Evolutionary conservation across 2,888 invertebrate genomes (phyloP).

Genomic region (Cantharis rustica): DNA sequence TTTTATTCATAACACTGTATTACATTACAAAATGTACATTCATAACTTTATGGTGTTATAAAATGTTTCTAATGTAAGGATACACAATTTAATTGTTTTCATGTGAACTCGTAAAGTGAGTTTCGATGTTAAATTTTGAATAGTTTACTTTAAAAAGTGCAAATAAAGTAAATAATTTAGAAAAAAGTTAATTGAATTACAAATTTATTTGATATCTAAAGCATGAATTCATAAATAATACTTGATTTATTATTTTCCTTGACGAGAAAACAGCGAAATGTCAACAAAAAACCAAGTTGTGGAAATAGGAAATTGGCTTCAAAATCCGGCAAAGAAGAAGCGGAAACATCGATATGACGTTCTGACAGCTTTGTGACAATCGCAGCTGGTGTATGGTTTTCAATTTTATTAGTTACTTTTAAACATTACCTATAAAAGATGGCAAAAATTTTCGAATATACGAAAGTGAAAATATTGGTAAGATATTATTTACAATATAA

Average conservation of each 20-base stretch:
- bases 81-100: not conserved
- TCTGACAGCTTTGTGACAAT: constrained; percentile 18
- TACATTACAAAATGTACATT: not conserved
- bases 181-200: not conserved
- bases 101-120: not conserved
- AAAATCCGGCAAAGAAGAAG: constrained; percentile 12
- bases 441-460: not conserved
- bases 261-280: constrained; percentile 16
- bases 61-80: not conserved
- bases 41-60: not conserved
- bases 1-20: constrained; percentile 12
- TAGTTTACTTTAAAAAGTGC: not conserved
- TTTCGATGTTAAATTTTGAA: not conserved
- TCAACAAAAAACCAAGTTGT: constrained; percentile 20
- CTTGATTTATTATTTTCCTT: constrained; percentile 17
- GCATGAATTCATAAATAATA: constrained; percentile 1
- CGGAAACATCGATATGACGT: constrained; percentile 23
- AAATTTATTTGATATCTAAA: not conserved
- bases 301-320: constrained; percentile 23
- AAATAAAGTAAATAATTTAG: not conserved
- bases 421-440: not conserved
- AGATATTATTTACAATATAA: not conserved
- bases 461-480: not conserved
- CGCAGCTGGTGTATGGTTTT: constrained; percentile 1
- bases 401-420: constrained; percentile 13